A percentile compares a stretch with the other conserved stretches of the same genome.
These are phyloP conservation scores for Neoitamus cyanurus DNA, from an alignment of 2,888 invertebrate genomes.

Conservation along the genomic window DNA sequence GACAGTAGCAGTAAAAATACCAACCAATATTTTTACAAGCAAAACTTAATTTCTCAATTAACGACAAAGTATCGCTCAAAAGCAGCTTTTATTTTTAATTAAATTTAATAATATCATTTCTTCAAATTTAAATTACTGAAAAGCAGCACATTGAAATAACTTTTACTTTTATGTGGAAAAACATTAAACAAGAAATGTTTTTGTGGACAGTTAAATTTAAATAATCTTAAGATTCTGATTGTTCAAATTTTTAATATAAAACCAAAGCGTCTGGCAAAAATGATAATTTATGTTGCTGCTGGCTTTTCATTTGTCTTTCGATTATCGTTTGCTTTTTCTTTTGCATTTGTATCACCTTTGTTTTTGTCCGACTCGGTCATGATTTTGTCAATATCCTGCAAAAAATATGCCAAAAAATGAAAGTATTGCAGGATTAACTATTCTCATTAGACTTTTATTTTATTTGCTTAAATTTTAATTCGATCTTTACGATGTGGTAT, in stretches of 20 bases:
- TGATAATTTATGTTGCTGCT: constrained; percentile 47
- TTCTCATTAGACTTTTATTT: constrained; percentile 17
- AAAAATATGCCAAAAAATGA: constrained; percentile 59
- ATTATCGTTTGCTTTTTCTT: constrained; percentile 47
- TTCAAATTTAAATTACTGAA: constrained; percentile 12
- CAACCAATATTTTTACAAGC: constrained; percentile 32
- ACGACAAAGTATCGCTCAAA: constrained; percentile 43
- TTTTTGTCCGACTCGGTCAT: constrained; percentile 61
- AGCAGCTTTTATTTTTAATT: constrained; percentile 22
- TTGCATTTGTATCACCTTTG: constrained; percentile 56
- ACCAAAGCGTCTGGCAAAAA: background rate
- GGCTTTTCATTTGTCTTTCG: constrained; percentile 49
- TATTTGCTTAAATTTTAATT: constrained; percentile 34
- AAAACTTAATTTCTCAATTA: constrained; percentile 33
- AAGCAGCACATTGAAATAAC: constrained; percentile 34
- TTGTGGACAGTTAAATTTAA: background rate
- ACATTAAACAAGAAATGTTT: background rate
- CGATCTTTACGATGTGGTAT: background rate
- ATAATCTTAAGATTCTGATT: constrained; percentile 17
- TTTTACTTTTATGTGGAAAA: background rate
- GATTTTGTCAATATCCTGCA: constrained; percentile 66
- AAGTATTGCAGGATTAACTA: constrained; percentile 47
- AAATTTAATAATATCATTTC: background rate
- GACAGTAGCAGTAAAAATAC: constrained; percentile 23
- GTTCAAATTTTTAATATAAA: constrained; percentile 10